Base-by-base conservation (phyloP, 2,797 vertebrate genomes). In the Sebastes cheni region DNA sequence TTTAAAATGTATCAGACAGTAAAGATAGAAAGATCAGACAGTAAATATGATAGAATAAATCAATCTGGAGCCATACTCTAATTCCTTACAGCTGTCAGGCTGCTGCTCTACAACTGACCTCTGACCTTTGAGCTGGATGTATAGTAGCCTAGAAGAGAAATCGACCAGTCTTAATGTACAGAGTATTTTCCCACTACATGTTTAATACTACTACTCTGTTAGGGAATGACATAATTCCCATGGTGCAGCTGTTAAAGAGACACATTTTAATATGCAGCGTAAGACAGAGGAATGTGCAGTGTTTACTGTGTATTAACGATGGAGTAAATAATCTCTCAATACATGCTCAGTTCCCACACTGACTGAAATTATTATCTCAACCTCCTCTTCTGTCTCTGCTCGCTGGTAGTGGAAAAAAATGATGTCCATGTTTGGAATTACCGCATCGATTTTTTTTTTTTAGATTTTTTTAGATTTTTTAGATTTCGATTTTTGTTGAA, bases 311-410 rank as follows among this genome's bases (percentile, higher is more conserved):
- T 39, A 59, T 42, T 18, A 32, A 16, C 27, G 58, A 25, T 34
- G 27, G 16, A 27, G 42, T 10, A 39, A 65, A 23, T 25, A 50
- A 8, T 66, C 9, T 18, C 22, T 50, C 22, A 59, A 10, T 27
- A 64, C 29, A 13, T 36, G 4, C n/a, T 62, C 32, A n/a, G n/a
- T 77, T 81, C 72, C 72, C 61, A 79, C 67, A 72, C 39, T 39
- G 1, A 76, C 39, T 39, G 5, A 27, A n/a, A 23, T 3, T 1
- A 34, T 36, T n/a, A 50, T 39, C 14, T 67, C 2, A 22, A 13
- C 8, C 74, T 68, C n/a, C 52, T 67, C 18, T 10, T 59, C 27
- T 27, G 25, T 30, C 54, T 22, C 50, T 22, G 50, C 20, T n/a
- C 20, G 14, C 50, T 54, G 50, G 50, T 30, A 6, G 30, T 27